These are phyloP conservation scores for Anastatus disparis DNA, from an alignment of 1,140 invertebrate species.

Conservation along the genomic window DNA sequence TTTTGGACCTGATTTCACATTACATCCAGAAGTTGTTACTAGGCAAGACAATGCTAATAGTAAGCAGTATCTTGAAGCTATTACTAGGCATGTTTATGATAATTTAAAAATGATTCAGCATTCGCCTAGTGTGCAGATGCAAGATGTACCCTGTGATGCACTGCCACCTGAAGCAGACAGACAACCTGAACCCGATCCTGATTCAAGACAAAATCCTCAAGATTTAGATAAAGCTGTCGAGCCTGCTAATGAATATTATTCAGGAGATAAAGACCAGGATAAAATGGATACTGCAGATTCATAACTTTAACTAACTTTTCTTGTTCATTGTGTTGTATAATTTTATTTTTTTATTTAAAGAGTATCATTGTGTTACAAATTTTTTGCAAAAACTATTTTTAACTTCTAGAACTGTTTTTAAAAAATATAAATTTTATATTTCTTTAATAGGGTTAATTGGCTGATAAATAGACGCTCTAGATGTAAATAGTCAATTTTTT, in stretches of 20 bases:
- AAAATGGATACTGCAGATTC: slow-evolving; percentile 67
- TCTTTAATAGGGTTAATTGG: too few relatives aligned
- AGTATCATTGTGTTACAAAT: slow-evolving; percentile 23
- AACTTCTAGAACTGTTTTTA: too few relatives aligned
- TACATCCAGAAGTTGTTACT: slow-evolving; percentile 89
- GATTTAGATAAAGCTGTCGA: slow-evolving; percentile 89
- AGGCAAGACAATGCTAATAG: slow-evolving; percentile 92
- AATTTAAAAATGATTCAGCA: slow-evolving; percentile 91
- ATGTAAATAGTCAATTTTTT: too few relatives aligned
- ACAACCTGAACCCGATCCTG: slow-evolving; percentile 83
- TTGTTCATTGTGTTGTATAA: slow-evolving; percentile 11
- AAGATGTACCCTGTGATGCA: slow-evolving; percentile 85
- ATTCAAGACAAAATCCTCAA: slow-evolving; percentile 80
- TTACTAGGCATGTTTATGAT: slow-evolving; percentile 83
- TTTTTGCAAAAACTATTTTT: slow-evolving; percentile 24
- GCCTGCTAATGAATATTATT: slow-evolving; percentile 91
- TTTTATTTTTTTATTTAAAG: slow-evolving; percentile 24
- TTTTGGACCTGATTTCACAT: slow-evolving; percentile 93
- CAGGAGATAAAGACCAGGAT: slow-evolving; percentile 87
- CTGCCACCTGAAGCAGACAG: slow-evolving; percentile 75
- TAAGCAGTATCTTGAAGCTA: slow-evolving; percentile 90
- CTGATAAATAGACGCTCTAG: too few relatives aligned
- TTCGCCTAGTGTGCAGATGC: slow-evolving; percentile 93
- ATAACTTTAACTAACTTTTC: slow-evolving; percentile 18
- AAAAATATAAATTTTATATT: too few relatives aligned